Evolutionary conservation across 2,113 vertebrate genomes (phyloP), one percentile per base, ranked within the genome.

Genomic region (Zosterops pallidus): DNA sequence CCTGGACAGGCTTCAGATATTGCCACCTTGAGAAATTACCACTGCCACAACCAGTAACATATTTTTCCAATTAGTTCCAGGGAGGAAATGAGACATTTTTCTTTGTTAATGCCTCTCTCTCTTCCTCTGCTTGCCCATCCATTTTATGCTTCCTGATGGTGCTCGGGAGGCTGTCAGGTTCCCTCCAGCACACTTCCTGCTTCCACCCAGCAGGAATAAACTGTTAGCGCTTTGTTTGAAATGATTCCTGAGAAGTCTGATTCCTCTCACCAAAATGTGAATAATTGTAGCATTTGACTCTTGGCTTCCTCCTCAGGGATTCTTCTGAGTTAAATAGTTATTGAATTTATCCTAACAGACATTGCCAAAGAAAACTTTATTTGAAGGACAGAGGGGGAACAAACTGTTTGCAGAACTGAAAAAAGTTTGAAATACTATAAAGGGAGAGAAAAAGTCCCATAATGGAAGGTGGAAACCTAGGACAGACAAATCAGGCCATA

Each of bases 291-390:
- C 76, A 76, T 96, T 94, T 94, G 94, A 96, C 86, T 95, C 55
- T 79, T 14, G 4, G 91, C 74, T 96, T 96, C 92, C 91, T 96
- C 95, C 92, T 90, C 83, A 17, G 96, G 94, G 96, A 96, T 95
- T 67, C 62, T 87, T 89, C 57, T 56, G 62, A 93, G 88, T 96
- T 95, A 95, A 96, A 81, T 11, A 96, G 88, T 94, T 97, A 96
- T 93, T 95, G 86, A 92, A 96, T 96, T 95, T 94, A 95, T 90
- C 75, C 91, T 94, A 74, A 91, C 53, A 83, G 67, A 62, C 57
- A 79, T 69, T 96, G 95, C 95, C 95, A 97, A 97, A 92, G 89
- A 95, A 97, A 96, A 94, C 94, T 96, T 94, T 93, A 90, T 94
- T 93, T 95, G 83, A 91, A 96, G 78, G 86, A 95, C 83, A 94